Conservation (phyloP, 2,888 invertebrate species). For the Stenurella melanura region DNA sequence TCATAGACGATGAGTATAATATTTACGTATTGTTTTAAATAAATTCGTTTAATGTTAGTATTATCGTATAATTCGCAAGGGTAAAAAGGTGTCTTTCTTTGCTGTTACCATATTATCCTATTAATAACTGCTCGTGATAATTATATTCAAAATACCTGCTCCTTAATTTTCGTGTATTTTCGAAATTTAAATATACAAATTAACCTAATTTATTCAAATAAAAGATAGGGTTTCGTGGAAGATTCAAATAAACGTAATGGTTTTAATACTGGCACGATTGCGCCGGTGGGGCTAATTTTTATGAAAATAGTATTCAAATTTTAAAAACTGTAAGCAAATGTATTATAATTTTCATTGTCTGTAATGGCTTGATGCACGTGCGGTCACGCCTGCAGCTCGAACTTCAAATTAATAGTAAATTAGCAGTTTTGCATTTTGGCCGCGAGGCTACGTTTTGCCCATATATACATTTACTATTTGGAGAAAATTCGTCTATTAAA, state of each 20-base stretch:
- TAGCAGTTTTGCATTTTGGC: slow-evolving; percentile 25
- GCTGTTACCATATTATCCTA: too few species aligned
- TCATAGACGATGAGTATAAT: too few species aligned
- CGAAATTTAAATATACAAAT: not conserved
- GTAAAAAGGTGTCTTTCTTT: too few species aligned
- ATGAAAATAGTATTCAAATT: slow-evolving; percentile 48
- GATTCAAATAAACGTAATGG: slow-evolving; percentile 36
- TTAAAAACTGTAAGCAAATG: slow-evolving; percentile 33
- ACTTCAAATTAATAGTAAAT: slow-evolving; percentile 21
- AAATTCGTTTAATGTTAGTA: too few species aligned
- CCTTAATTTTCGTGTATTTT: not conserved
- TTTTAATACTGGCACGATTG: slow-evolving; percentile 44
- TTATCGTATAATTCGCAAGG: too few species aligned
- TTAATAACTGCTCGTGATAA: not conserved
- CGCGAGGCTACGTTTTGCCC: not conserved
- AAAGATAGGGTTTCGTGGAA: slow-evolving; percentile 34
- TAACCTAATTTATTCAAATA: slow-evolving; percentile 29
- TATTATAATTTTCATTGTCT: slow-evolving; percentile 45
- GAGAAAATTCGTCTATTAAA: not conserved
- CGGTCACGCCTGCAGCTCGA: slow-evolving; percentile 37
- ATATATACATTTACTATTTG: slow-evolving; percentile 5
- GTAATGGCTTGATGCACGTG: slow-evolving; percentile 44
- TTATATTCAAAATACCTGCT: not conserved
- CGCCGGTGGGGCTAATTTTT: slow-evolving; percentile 44
- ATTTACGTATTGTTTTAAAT: too few species aligned